Evolutionary conservation across 2,888 invertebrate species (phyloP).

Genomic region (Megamerina dolium): DNA sequence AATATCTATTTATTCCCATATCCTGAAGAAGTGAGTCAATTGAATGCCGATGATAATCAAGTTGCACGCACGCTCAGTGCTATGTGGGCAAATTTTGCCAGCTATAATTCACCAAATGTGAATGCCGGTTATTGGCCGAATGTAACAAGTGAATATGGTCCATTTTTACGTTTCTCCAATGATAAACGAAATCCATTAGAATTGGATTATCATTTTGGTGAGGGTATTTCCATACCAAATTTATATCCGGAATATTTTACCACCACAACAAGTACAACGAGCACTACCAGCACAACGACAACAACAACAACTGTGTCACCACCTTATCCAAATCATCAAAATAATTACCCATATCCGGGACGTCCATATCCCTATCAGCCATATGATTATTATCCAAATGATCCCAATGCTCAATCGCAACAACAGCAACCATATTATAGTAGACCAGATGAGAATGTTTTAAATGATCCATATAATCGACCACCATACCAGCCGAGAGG

Average conservation of each 20-base stretch:
- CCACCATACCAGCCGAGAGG: no score
- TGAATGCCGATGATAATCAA: constrained; percentile 41
- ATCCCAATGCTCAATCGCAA: no score
- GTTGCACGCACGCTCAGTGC: constrained; percentile 48
- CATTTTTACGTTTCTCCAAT: constrained; percentile 43
- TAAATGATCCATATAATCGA: no score
- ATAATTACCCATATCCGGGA: no score
- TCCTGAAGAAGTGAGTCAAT: constrained; percentile 37
- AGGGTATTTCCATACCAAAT: constrained; percentile 39
- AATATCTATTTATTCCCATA: constrained; percentile 54
- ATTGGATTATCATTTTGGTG: constrained; percentile 42
- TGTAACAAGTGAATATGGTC: constrained; percentile 38
- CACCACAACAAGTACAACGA: constrained; percentile 10
- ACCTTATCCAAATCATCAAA: constrained; percentile 10
- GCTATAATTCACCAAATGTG: constrained; percentile 32
- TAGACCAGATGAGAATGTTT: constrained; percentile 6
- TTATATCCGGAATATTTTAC: constrained; percentile 28
- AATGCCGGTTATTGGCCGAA: constrained; percentile 35
- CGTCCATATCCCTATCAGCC: no score
- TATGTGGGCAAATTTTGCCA: constrained; percentile 47
- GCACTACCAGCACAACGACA: constrained; percentile 11
- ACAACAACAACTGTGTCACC: constrained; percentile 11
- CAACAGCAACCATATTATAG: no score
- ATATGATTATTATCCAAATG: no score
- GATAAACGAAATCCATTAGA: constrained; percentile 25